Conservation (phyloP, 2,888 invertebrate species). For the Clitarchus hookeri region DNA sequence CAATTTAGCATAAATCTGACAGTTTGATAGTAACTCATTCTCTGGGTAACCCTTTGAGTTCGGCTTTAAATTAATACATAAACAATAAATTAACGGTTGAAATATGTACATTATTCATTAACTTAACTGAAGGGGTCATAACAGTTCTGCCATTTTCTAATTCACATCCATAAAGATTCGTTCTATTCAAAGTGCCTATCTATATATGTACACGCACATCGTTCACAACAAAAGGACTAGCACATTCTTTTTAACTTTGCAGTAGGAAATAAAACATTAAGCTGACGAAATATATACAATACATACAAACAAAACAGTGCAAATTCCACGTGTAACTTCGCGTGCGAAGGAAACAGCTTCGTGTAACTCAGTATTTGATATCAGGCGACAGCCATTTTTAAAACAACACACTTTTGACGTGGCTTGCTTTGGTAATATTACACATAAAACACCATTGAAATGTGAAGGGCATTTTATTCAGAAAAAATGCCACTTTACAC, state of each 20-base stretch:
- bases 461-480: neutral
- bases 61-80: no score
- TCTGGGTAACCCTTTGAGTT: no score
- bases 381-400: neutral
- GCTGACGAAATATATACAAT: neutral
- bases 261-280: neutral
- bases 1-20: no score
- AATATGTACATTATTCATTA: no score
- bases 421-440: slow-evolving; percentile 1
- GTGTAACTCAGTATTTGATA: neutral
- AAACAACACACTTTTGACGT: neutral
- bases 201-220: slow-evolving; percentile 33
- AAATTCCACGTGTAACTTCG: neutral
- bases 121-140: no score
- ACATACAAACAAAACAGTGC: neutral
- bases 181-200: slow-evolving; percentile 26
- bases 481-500: neutral
- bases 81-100: no score
- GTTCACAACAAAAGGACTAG: slow-evolving; percentile 36
- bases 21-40: no score
- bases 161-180: neutral
- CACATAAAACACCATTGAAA: neutral
- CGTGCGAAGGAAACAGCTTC: neutral
- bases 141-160: slow-evolving; percentile 11
- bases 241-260: slow-evolving; percentile 25